Conservation (phyloP, 1,140 invertebrate genomes). For the Neelides sp. region DNA sequence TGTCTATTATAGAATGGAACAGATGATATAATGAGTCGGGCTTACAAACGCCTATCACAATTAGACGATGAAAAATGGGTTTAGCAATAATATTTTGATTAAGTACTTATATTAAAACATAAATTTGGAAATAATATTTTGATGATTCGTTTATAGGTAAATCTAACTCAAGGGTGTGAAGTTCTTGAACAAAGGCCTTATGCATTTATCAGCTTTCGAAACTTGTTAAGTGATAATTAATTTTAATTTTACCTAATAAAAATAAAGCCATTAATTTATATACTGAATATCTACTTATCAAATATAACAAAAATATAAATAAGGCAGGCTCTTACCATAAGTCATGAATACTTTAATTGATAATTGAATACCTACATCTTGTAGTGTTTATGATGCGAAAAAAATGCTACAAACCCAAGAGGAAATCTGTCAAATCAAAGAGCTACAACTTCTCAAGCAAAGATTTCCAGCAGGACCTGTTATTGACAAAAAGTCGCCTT, state of each 20-base stretch:
- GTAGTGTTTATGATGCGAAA: conserved; percentile 14
- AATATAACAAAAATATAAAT: too few species aligned
- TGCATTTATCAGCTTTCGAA: conserved; percentile 18
- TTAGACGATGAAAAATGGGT: background rate
- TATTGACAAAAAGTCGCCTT: conserved; percentile 15
- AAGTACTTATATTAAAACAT: too few species aligned
- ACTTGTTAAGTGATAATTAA: conserved; percentile 4
- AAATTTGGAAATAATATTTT: too few species aligned
- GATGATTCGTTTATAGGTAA: too few species aligned
- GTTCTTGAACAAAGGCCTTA: conserved; percentile 10
- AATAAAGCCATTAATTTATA: background rate
- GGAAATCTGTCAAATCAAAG: conserved; percentile 19
- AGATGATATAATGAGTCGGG: conserved; percentile 8
- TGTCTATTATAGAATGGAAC: background rate
- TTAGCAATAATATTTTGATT: too few species aligned
- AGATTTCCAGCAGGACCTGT: conserved; percentile 18
- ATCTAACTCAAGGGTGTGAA: conserved; percentile 9
- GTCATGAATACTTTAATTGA: too few species aligned
- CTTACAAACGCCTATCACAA: conserved; percentile 12
- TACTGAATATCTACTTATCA: background rate
- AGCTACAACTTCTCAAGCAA: conserved; percentile 19
- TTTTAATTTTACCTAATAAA: too few species aligned
- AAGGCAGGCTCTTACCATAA: too few species aligned
- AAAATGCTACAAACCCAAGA: background rate
- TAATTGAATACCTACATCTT: background rate